Evolutionary conservation across 2,113 vertebrate genomes (phyloP), one percentile per base, ranked within the genome.

Genomic region (Platanista minor): DNA sequence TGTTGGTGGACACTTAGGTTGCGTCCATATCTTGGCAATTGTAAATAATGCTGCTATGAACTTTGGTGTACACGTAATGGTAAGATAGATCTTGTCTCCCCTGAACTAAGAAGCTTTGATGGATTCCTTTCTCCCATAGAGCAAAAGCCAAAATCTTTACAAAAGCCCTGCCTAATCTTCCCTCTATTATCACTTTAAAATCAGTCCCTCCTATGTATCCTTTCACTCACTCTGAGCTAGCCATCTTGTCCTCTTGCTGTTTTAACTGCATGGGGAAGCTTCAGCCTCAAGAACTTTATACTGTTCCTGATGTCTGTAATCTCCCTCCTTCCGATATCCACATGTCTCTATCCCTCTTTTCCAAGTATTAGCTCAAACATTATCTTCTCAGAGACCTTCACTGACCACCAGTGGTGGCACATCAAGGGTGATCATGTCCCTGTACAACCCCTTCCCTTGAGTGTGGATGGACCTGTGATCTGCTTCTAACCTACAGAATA

Each of bases 381-480:
- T 25, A 27, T 11, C 8, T 43, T 81, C 17, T 88, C 12, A 49
- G 23, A 81, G 54, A 59, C 23, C 9, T 36, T 49, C 8, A 4
- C 12, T 71, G 41, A 74, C 41, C 18, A 27, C 9, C 2, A 4
- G 9, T 39, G 12, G 43, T 33, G 21, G 69, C 21, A 87, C 8
- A 8, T 10, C 33, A 31, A 67, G 12, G n/a, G 2, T n/a, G 6
- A 33, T 39, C 6, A 72, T 2, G 6, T 0, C 12, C 29, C 31
- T 62, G 71, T 88, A 27, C 36, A 74, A 23, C 5, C 14, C 2
- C n/a, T 74, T 85, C 3, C 33, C 43, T 52, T 85, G 57, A 75
- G 5, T 18, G 1, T 20, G 12, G 5, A 33, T 4, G 25, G 61
- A 27, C 0, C 54, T 86, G 29, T 59, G 23, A 90, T 23, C 52